These are phyloP conservation scores for Drosophila tristis DNA, from an alignment of 1,140 invertebrate genomes.

Conservation along the genomic window DNA sequence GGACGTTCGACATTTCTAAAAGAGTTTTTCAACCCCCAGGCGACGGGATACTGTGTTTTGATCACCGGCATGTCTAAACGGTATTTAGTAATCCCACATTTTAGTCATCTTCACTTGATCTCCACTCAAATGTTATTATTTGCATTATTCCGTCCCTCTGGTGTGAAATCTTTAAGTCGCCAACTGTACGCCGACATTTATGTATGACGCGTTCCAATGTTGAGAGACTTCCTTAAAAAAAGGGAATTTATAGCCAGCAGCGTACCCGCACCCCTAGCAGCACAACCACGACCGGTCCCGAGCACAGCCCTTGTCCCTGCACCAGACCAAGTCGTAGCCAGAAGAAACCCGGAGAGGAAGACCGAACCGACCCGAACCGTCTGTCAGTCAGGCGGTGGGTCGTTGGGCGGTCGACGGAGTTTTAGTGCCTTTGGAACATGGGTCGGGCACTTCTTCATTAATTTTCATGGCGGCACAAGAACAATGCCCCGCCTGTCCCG, in stretches of 20 bases:
- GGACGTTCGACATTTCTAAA: slow-evolving; percentile 7
- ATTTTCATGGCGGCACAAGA: slow-evolving; percentile 82
- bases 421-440: slow-evolving; percentile 75
- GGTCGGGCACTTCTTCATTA: slow-evolving; percentile 82
- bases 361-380: slow-evolving; percentile 5
- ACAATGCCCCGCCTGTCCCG: slow-evolving; percentile 56
- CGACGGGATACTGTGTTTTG: neutral
- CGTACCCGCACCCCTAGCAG: slow-evolving; percentile 34
- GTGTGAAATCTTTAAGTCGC: neutral
- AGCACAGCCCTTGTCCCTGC: slow-evolving; percentile 3
- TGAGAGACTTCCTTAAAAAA: slow-evolving; percentile 22
- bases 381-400: slow-evolving; percentile 37
- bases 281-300: neutral
- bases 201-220: slow-evolving; percentile 26
- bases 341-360: slow-evolving; percentile 16
- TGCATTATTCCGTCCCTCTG: too few species aligned
- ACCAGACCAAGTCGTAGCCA: slow-evolving; percentile 8
- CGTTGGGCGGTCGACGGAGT: slow-evolving; percentile 44
- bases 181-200: slow-evolving; percentile 26
- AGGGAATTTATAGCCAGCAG: slow-evolving; percentile 14
- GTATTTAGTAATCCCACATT: too few species aligned
- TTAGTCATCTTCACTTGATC: neutral
- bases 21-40: neutral
- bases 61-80: too few species aligned
- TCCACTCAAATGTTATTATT: neutral